These are phyloP conservation scores for Phengaris arion DNA, from an alignment of 2,888 invertebrate genomes.

Conservation along the genomic window DNA sequence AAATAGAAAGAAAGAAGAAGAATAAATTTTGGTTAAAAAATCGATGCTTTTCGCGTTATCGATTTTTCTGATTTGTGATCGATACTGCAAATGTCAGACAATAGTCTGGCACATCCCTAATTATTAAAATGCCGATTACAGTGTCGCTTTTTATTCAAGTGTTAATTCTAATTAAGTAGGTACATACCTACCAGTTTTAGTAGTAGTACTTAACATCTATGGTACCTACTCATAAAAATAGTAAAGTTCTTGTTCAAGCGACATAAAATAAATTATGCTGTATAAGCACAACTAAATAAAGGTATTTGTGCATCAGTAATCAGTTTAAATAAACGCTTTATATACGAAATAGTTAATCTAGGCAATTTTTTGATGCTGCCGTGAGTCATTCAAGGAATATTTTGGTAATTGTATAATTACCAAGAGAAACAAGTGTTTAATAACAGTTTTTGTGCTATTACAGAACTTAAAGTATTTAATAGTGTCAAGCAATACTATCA, in stretches of 20 bases:
- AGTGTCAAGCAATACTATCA: conserved; percentile 34
- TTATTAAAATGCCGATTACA: conserved; percentile 2
- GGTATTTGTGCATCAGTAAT: background rate
- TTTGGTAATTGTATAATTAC: background rate
- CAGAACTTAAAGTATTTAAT: background rate
- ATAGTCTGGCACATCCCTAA: background rate
- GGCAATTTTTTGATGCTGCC: background rate
- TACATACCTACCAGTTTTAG: too few species aligned
- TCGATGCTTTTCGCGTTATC: background rate
- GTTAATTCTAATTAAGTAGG: background rate
- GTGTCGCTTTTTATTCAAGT: background rate
- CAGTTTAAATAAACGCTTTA: too few species aligned
- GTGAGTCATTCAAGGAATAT: background rate
- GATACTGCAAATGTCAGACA: background rate
- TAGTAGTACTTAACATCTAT: too few species aligned
- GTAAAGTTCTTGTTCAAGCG: background rate
- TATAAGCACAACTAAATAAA: background rate
- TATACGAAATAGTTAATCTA: background rate
- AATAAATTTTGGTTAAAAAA: background rate
- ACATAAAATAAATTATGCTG: background rate
- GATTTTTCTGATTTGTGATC: background rate
- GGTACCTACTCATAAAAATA: too few species aligned
- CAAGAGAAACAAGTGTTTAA: background rate
- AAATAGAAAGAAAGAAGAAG: background rate
- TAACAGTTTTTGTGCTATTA: background rate